Conservation (phyloP, 2,888 invertebrate genomes). For the Epinotia demarniana region DNA sequence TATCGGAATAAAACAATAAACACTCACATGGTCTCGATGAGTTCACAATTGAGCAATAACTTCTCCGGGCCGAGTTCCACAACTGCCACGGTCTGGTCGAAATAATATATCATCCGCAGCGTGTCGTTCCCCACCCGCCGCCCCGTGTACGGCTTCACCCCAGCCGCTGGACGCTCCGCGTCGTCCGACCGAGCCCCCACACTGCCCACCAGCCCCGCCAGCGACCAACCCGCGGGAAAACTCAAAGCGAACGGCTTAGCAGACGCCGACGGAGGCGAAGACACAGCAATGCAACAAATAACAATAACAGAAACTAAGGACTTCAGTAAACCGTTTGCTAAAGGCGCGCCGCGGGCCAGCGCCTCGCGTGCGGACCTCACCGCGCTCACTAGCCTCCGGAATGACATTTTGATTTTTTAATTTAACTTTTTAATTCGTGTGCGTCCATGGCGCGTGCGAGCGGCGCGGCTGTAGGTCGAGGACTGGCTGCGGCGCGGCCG, state of each 20-base stretch:
- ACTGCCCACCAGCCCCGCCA: conserved; percentile 75
- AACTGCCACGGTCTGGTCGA: conserved; percentile 93
- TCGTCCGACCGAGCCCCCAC: conserved; percentile 71
- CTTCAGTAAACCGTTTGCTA: conserved; percentile 75
- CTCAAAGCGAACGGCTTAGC: conserved; percentile 80
- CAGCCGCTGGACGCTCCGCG: conserved; percentile 68
- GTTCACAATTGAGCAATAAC: conserved; percentile 89
- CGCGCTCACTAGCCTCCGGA: conserved; percentile 73
- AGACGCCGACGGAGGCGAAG: conserved; percentile 75
- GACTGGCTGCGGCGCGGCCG: conserved; percentile 56
- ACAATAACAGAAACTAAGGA: conserved; percentile 74
- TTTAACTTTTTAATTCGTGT: conserved; percentile 46
- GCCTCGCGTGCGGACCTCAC: conserved; percentile 75
- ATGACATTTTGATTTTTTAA: conserved; percentile 64
- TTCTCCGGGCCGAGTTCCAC: conserved; percentile 90
- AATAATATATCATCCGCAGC: conserved; percentile 89
- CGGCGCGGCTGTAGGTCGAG: conserved; percentile 59
- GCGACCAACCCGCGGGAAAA: conserved; percentile 79
- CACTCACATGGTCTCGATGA: conserved; percentile 95
- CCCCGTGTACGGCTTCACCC: conserved; percentile 86
- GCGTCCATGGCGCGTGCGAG: conserved; percentile 63
- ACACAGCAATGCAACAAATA: conserved; percentile 76
- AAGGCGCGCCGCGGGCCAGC: conserved; percentile 70
- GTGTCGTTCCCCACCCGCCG: conserved; percentile 87
- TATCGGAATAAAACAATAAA: neutral